Base-by-base conservation (phyloP, 2,113 vertebrate genomes). In the Barbus barbus region DNA sequence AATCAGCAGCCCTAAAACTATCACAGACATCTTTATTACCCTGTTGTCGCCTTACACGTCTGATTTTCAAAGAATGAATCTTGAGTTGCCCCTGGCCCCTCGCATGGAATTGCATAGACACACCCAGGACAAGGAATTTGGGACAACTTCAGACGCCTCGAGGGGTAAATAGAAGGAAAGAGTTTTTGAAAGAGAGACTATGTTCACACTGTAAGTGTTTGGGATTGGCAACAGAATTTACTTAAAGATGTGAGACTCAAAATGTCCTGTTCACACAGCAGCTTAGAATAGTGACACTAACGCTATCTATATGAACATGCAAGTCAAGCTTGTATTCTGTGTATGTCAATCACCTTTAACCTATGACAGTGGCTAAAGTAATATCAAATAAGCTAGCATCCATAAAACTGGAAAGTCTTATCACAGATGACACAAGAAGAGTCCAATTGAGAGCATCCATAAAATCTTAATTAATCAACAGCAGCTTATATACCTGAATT, bases 51-150 rank as follows among this genome's bases (percentile, higher is more conserved):
- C 8, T 69, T 69, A 24, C 13, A 44, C 44, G 38, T 24, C n/a
- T 16, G 12, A n/a, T 73, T 73, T 73, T 73, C 38, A 46, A 46
- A 73, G 12, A 73, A 73, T 73, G n/a, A 7, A 46, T 73, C 13
- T 26, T 73, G n/a, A 26, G n/a, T 46, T 73, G 22, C 69, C n/a
- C 11, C 24, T 63, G 12, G 60, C 24, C 60, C 65, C 67, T 38
- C 20, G 14, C 69, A 46, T 36, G 5, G 36, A n/a, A n/a, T n/a
- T n/a, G 14, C 69, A 46, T 58, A 6, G 44, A 75, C 72, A 75
- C 44, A 75, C 16, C 53, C 28, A 56, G 20, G 56, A 78, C 13
- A 78, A 13, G 4, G n/a, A 26, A 61, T 61, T 14, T 38, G 31
- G 51, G 75, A 58, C 31, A 78, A 38, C 28, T 58, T 61, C 4